A percentile compares a stretch with the other conserved stretches of the same genome.
phyloP scores from a whole-genome alignment of 2,797 vertebrate genomes.

The Alosa sapidissima region DNA sequence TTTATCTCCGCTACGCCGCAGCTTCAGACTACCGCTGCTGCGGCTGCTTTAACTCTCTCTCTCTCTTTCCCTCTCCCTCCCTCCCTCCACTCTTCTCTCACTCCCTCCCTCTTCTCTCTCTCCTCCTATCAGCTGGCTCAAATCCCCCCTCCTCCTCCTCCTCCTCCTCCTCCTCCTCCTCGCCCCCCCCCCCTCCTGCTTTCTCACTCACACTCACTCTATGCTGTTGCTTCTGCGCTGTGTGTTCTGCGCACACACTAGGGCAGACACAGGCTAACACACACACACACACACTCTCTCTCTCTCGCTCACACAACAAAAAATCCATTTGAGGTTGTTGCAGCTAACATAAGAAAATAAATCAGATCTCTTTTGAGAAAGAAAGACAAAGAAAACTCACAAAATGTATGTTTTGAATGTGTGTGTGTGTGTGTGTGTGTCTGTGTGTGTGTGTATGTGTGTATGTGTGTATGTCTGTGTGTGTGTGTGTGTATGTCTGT shows the following conservation, averaged over 20 bases:
- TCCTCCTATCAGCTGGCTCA: slow-evolving; percentile 63
- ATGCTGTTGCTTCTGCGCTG: slow-evolving; percentile 60
- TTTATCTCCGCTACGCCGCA: slow-evolving; percentile 76
- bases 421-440: no score
- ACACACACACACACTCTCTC: neutral
- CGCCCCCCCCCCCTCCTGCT: slow-evolving; percentile 50
- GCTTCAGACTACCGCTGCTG: slow-evolving; percentile 64
- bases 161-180: slow-evolving; percentile 50
- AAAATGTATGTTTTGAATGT: no score
- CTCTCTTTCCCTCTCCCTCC: slow-evolving; percentile 39
- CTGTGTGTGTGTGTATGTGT: no score
- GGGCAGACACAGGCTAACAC: neutral
- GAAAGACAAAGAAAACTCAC: neutral
- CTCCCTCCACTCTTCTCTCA: slow-evolving; percentile 51
- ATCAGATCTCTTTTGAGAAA: neutral
- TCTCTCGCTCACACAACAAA: slow-evolving; percentile 1
- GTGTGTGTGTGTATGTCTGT: no score
- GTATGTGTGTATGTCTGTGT: no score
- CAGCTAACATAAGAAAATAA: neutral
- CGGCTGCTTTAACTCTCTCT: slow-evolving; percentile 62
- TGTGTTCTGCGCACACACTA: slow-evolving; percentile 47
- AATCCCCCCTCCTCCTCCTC: slow-evolving; percentile 56
- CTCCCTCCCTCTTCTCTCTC: slow-evolving; percentile 46
- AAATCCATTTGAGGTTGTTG: slow-evolving; percentile 7
- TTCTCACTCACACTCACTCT: slow-evolving; percentile 14